A percentile compares a stretch with the other conserved stretches of the same genome.
Evolutionary conservation across 1,140 invertebrate species (phyloP).

Genomic region (Apocrypta bakeri): DNA sequence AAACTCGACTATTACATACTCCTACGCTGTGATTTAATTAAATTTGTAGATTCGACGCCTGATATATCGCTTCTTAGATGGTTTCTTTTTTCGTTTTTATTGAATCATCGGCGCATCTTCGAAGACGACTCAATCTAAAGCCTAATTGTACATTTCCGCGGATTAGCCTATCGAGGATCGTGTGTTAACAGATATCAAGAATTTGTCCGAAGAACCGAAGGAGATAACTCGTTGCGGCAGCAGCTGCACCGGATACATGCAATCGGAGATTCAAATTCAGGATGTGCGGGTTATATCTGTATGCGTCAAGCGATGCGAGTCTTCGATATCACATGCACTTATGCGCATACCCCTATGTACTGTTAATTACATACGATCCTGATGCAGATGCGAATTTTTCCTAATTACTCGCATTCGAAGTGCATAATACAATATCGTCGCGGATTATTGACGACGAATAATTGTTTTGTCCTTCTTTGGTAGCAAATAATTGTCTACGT

Average conservation of each 20-base stretch:
- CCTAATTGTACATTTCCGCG: background rate
- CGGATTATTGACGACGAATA: background rate
- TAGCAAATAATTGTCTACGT: background rate
- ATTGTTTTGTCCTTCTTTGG: background rate
- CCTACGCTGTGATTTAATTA: background rate
- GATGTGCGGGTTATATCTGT: background rate
- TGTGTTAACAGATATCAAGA: background rate
- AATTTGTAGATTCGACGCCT: slow-evolving; percentile 16
- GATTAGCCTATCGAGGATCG: background rate
- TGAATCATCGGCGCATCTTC: background rate
- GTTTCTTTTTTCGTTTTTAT: background rate
- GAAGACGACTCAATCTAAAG: background rate
- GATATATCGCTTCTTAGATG: background rate
- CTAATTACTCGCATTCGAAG: background rate
- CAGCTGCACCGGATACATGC: background rate
- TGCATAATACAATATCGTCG: too few species aligned
- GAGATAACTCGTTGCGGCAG: too few species aligned
- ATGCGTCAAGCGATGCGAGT: background rate
- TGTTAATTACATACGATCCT: too few species aligned
- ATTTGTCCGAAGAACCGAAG: background rate
- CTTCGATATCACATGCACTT: background rate
- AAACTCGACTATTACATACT: background rate
- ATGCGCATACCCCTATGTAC: background rate
- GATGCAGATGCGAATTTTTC: background rate
- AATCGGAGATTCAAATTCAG: background rate